Conservation (phyloP, 2,113 vertebrate genomes). For the Gavialis gangeticus region DNA sequence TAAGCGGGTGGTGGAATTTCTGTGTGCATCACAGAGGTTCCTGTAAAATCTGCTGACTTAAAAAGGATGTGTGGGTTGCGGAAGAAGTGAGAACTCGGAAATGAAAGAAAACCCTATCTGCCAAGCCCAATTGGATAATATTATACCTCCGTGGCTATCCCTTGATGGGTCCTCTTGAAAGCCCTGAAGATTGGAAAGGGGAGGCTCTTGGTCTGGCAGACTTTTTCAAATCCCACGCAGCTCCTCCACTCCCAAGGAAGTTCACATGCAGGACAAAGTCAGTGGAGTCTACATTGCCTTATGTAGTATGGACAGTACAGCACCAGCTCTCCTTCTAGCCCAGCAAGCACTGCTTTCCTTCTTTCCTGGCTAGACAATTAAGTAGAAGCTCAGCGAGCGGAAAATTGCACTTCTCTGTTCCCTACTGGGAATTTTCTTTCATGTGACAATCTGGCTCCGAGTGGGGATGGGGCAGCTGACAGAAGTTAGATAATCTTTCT, state of each 20-base stretch:
- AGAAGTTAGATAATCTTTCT: not conserved
- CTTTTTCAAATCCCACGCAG: not conserved
- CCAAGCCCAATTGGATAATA: not conserved
- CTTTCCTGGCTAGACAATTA: not conserved
- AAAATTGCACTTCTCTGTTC: slow-evolving; percentile 11
- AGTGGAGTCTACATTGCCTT: slow-evolving; percentile 12
- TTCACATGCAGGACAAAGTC: slow-evolving; percentile 17
- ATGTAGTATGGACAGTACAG: not conserved
- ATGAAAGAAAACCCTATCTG: slow-evolving; percentile 35
- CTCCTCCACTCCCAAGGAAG: not conserved
- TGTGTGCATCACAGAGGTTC: slow-evolving; percentile 47
- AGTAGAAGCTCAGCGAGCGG: not conserved
- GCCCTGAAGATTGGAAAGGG: slow-evolving; percentile 44
- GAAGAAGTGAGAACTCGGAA: slow-evolving; percentile 65
- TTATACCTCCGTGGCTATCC: not conserved
- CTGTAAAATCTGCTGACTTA: slow-evolving; percentile 16
- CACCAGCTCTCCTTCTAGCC: no score
- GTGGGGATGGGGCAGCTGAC: not conserved
- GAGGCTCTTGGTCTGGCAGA: not conserved
- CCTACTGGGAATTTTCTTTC: not conserved
- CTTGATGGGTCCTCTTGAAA: not conserved
- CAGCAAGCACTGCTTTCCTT: rapidly evolving
- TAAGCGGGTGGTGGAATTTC: slow-evolving; percentile 64
- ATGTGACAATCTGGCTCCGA: not conserved
- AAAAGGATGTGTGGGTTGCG: not conserved